Percentiles rank a stretch among this genome's conserved stretches.
Conservation (phyloP, 2,797 vertebrate genomes). For the Hybognathus amarus region DNA sequence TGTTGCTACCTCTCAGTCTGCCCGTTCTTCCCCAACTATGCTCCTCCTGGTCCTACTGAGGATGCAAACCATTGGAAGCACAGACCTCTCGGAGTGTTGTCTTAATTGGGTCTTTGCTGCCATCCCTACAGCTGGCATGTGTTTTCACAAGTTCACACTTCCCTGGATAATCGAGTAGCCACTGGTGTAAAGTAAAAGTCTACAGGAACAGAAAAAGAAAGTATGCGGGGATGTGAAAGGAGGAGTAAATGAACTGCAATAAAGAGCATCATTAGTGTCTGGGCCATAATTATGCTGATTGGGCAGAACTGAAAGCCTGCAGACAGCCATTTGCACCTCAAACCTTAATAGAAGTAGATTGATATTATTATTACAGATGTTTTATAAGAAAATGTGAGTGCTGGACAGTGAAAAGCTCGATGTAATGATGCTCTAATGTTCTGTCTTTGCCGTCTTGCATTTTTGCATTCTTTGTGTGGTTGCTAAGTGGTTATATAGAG, state of each 20-base stretch:
- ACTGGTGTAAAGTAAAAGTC: not conserved
- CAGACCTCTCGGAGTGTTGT: slow-evolving; percentile 19
- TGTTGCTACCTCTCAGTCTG: slow-evolving; percentile 55
- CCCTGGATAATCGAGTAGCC: slow-evolving; percentile 32
- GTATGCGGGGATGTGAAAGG: slow-evolving; percentile 19
- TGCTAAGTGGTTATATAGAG: not conserved
- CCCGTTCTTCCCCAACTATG: slow-evolving; percentile 54
- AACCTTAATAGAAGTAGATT: slow-evolving; percentile 25
- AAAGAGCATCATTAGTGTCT: slow-evolving; percentile 41
- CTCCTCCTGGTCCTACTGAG: slow-evolving; percentile 39
- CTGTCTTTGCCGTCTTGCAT: not conserved
- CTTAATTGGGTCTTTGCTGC: slow-evolving; percentile 49
- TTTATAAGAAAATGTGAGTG: slow-evolving; percentile 11
- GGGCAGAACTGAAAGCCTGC: slow-evolving; percentile 22
- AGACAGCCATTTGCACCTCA: slow-evolving; percentile 22
- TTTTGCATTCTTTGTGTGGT: not conserved
- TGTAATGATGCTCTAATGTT: not conserved
- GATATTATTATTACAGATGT: not conserved
- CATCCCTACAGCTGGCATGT: slow-evolving; percentile 34
- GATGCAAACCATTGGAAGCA: slow-evolving; percentile 19
- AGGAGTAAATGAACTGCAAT: slow-evolving; percentile 41
- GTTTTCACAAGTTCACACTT: slow-evolving; percentile 45
- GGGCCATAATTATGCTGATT: slow-evolving; percentile 30
- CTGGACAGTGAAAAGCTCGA: not conserved
- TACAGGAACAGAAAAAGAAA: slow-evolving; percentile 23